A percentile compares a stretch with the other conserved stretches of the same genome.
Evolutionary conservation across 2,797 vertebrate species (phyloP).

Genomic region (Oreochromis grahami): DNA sequence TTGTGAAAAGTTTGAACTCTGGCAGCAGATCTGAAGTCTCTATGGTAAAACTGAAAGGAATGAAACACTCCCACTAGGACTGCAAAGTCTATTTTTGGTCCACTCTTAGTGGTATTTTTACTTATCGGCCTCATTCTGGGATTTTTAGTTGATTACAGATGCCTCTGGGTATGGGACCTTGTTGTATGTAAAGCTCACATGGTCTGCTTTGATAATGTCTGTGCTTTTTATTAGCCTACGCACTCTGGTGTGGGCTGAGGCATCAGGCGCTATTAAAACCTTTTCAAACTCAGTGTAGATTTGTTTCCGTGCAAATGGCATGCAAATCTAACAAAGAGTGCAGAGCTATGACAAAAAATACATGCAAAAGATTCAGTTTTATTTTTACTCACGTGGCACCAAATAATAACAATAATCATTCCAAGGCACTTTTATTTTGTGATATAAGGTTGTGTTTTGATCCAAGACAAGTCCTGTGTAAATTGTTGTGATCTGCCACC

Average conservation of each 20-base stretch:
- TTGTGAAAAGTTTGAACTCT: conserved; percentile 9
- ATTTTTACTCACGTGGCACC: not conserved
- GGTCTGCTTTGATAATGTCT: not conserved
- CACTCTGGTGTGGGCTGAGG: not conserved
- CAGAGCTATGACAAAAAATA: not conserved
- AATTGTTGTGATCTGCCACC: not conserved
- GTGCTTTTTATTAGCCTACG: not conserved
- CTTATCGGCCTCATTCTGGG: not conserved
- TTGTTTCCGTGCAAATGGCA: not conserved
- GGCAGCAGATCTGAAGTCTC: not conserved
- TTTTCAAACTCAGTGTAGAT: not conserved
- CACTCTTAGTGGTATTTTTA: not conserved
- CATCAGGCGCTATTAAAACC: not conserved
- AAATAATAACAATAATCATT: not conserved
- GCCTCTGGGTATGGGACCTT: not conserved
- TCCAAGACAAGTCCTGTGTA: not conserved
- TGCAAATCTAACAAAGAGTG: not conserved
- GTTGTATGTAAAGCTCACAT: not conserved
- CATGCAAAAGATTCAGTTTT: not conserved
- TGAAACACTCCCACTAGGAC: not conserved
- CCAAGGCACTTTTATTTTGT: not conserved
- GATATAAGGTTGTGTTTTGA: not conserved
- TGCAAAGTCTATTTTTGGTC: not conserved
- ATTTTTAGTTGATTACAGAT: not conserved
- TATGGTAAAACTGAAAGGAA: not conserved